Conservation (phyloP, 2,113 vertebrate genomes). For the Lathamus discolor region DNA sequence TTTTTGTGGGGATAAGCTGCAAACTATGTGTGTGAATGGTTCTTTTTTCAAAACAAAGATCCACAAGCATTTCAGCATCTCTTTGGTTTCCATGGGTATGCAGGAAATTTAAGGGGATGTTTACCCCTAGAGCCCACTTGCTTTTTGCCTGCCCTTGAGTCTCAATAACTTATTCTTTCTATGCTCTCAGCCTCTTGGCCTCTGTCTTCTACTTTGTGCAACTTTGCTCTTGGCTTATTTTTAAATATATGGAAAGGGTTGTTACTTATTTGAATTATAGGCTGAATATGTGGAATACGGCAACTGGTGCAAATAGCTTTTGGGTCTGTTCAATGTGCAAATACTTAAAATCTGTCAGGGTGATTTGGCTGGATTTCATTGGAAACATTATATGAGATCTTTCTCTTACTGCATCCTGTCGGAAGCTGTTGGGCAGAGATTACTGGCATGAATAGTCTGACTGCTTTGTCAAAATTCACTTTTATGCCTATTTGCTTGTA, state of each 20-base stretch:
- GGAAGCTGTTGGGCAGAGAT: background rate
- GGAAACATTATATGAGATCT: background rate
- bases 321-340: conserved; percentile 23
- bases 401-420: conserved; percentile 8
- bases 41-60: conserved; percentile 7
- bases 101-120: background rate
- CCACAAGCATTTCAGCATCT: background rate
- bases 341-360: background rate
- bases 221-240: background rate
- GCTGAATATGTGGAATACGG: background rate
- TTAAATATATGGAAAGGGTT: background rate
- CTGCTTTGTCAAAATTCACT: background rate
- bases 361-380: conserved; percentile 3
- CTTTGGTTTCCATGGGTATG: background rate
- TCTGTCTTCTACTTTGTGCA: background rate
- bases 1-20: background rate
- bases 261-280: background rate
- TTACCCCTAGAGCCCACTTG: background rate
- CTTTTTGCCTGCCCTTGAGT: background rate
- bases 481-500: background rate
- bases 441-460: background rate
- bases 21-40: background rate
- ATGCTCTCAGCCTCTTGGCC: background rate
- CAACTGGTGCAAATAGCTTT: conserved; percentile 18
- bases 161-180: background rate